Evolutionary conservation across 2,888 invertebrate genomes (phyloP).

Genomic region (Phanerotoma sp.): DNA sequence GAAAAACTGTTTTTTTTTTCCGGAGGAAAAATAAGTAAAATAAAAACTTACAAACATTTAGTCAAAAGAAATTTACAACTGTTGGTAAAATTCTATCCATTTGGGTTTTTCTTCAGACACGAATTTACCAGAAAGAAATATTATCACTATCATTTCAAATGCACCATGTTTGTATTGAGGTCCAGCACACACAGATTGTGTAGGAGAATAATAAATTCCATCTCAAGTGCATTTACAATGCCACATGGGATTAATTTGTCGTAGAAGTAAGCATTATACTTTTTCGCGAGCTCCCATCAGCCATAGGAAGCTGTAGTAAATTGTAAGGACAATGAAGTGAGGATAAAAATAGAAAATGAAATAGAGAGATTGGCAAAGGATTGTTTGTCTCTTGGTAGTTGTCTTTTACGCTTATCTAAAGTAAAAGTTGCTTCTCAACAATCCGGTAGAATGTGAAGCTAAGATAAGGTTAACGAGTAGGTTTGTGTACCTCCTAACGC

Average conservation of each 20-base stretch:
- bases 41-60: too few relatives aligned
- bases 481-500: conserved; percentile 4
- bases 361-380: conserved; percentile 15
- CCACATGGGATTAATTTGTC: conserved; percentile 33
- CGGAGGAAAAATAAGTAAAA: too few relatives aligned
- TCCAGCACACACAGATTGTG: background rate
- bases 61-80: too few relatives aligned
- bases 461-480: conserved; percentile 22
- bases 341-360: conserved; percentile 2
- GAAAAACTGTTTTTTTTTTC: too few relatives aligned
- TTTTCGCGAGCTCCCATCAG: conserved; percentile 11
- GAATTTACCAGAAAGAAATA: background rate
- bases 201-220: conserved; percentile 24
- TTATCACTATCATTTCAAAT: background rate
- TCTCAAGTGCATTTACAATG: conserved; percentile 24
- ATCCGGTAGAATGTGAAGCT: conserved; percentile 22
- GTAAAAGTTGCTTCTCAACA: conserved; percentile 34
- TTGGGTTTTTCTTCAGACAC: too few relatives aligned
- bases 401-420: conserved; percentile 23
- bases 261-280: conserved; percentile 14
- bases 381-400: conserved; percentile 14
- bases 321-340: conserved; percentile 15
- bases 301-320: conserved; percentile 15
- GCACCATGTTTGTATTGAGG: background rate
- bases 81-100: too few relatives aligned